Evolutionary conservation across 2,888 invertebrate species (phyloP).

Genomic region (Eledona agricola): DNA sequence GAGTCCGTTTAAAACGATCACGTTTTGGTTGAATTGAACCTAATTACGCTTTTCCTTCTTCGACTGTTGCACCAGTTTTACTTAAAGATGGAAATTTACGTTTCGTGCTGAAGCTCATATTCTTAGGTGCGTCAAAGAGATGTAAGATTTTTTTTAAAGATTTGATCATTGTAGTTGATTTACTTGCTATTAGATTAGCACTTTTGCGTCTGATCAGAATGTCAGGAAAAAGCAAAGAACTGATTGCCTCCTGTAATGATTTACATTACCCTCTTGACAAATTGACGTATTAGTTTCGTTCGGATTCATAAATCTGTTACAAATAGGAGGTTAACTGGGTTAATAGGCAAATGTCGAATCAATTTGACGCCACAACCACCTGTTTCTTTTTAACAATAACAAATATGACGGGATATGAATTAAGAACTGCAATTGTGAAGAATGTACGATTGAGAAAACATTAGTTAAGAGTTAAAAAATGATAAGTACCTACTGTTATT

Average conservation of each 20-base stretch:
- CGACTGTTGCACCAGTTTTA: no score
- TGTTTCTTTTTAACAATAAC: constrained; percentile 16
- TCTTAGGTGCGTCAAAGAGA: no score
- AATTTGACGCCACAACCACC: constrained; percentile 32
- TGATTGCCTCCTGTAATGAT: no score
- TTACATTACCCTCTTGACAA: background rate
- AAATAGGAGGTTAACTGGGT: constrained; percentile 35
- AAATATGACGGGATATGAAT: no score
- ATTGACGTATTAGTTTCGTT: constrained; percentile 23
- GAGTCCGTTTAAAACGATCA: constrained; percentile 1
- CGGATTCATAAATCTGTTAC: constrained; percentile 28
- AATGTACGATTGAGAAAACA: background rate
- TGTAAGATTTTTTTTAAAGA: no score
- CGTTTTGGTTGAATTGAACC: constrained; percentile 8
- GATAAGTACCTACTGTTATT: no score
- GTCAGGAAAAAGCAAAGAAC: no score
- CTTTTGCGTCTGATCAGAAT: no score
- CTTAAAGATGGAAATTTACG: background rate
- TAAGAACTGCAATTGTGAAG: background rate
- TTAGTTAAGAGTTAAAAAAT: no score
- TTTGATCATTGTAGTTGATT: no score
- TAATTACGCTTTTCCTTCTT: constrained; percentile 16
- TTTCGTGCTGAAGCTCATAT: no score
- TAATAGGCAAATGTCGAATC: constrained; percentile 36
- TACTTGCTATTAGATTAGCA: no score